Percentiles rank a stretch among this genome's conserved stretches.
Conservation (phyloP, 1,140 invertebrate genomes). For the Listronotus bonariensis region DNA sequence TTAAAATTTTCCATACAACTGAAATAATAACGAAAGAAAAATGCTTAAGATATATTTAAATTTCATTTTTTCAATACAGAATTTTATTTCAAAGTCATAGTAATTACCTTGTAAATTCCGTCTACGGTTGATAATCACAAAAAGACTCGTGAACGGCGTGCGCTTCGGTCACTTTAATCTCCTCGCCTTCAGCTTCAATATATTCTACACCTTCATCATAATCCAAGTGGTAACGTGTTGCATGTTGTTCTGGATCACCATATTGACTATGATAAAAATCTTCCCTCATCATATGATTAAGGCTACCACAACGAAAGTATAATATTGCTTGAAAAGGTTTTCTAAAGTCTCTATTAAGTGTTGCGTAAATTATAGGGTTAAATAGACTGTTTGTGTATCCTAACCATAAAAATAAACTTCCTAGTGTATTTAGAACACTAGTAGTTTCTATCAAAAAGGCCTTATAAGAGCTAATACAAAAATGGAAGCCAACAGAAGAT, state of each 20-base stretch:
- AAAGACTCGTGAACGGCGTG: slow-evolving; percentile 57
- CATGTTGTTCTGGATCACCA: slow-evolving; percentile 71
- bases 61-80: too few relatives aligned
- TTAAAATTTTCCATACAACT: too few relatives aligned
- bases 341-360: slow-evolving; percentile 88
- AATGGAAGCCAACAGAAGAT: slow-evolving; percentile 97
- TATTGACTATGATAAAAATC: slow-evolving; percentile 92
- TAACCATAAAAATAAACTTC: slow-evolving; percentile 81
- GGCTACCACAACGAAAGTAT: slow-evolving; percentile 83
- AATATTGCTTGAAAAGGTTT: slow-evolving; percentile 91
- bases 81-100: too few relatives aligned
- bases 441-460: slow-evolving; percentile 74
- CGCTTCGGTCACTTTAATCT: slow-evolving; percentile 60
- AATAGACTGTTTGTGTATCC: slow-evolving; percentile 92
- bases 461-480: slow-evolving; percentile 89
- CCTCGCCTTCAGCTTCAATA: slow-evolving; percentile 62
- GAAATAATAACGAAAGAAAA: too few relatives aligned
- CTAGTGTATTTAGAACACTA: slow-evolving; percentile 65
- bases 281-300: slow-evolving; percentile 90
- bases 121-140: slow-evolving; percentile 58
- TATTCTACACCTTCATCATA: slow-evolving; percentile 66
- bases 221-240: slow-evolving; percentile 54
- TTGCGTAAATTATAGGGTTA: slow-evolving; percentile 94
- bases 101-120: slow-evolving; percentile 5
- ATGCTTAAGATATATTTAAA: too few relatives aligned